These are phyloP conservation scores for Glossophaga mutica DNA, from an alignment of 2,797 vertebrate species.

Conservation along the genomic window DNA sequence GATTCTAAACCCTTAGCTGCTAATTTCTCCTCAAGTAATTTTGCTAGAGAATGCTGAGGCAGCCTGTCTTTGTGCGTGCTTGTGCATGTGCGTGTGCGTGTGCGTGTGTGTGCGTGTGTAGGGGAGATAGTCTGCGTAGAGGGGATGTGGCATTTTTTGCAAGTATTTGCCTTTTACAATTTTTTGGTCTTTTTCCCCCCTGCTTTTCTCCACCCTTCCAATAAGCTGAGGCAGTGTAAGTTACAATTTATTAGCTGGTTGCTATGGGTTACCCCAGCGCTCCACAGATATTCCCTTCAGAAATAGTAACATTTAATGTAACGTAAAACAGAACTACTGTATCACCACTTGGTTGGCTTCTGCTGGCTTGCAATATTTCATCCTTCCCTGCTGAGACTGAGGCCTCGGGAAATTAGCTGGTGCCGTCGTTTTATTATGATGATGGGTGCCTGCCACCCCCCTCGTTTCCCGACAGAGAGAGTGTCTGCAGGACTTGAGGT, in stretches of 20 bases:
- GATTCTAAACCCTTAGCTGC: not conserved
- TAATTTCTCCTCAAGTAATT: slow-evolving; percentile 42
- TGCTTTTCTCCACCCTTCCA: slow-evolving; percentile 65
- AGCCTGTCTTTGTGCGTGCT: not conserved
- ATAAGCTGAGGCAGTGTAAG: slow-evolving; percentile 74
- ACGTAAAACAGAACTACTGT: slow-evolving; percentile 75
- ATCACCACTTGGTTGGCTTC: slow-evolving; percentile 64
- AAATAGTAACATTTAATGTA: slow-evolving; percentile 81
- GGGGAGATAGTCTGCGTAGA: accelerated
- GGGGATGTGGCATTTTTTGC: slow-evolving; percentile 19
- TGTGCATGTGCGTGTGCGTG: not conserved
- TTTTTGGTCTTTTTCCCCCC: not conserved
- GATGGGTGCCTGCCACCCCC: slow-evolving; percentile 7
- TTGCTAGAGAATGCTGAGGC: not conserved
- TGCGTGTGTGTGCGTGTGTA: not conserved
- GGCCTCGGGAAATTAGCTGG: slow-evolving; percentile 24
- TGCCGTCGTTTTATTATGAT: slow-evolving; percentile 49
- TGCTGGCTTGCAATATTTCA: slow-evolving; percentile 63
- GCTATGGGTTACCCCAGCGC: slow-evolving; percentile 83
- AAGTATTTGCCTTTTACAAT: not conserved
- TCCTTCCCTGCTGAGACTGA: slow-evolving; percentile 25
- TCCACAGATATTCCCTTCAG: slow-evolving; percentile 76
- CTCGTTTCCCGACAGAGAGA: not conserved
- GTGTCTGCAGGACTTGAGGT: not conserved
- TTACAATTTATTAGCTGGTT: slow-evolving; percentile 80